Base-by-base conservation (phyloP, 2,888 invertebrate species). In the Drosophila glabriapex region DNA sequence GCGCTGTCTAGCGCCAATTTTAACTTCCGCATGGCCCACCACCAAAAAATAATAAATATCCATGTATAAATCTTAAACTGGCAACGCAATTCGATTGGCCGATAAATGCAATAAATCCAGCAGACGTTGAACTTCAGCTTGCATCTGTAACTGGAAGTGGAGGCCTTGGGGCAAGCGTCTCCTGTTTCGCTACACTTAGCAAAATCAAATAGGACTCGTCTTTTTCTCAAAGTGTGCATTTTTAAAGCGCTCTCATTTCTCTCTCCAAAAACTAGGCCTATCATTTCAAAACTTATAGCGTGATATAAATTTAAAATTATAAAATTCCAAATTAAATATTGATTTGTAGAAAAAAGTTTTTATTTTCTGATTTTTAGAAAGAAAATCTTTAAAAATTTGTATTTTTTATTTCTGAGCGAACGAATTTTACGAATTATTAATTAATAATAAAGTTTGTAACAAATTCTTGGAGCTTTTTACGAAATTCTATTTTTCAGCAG, bases 51-150 rank as follows among this genome's bases (percentile, higher is more conserved):
- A 59, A 79, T 49, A 71, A 71, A 74, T 65, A 70, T 76, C 59
- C 61, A 74, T 79, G 80, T 73, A 76, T 83, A 89, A 85, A 90
- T 85, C 89, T 88, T 75, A 41, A 76, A 59, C 68, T 74, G 79
- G 80, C 80, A 83, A 80, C 80, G 85, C 88, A 76, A 88, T 85
- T 78, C 90, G 85, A 90, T 85, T 88, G 88, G 59, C 49, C 88
- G 90, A 85, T 85, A 87, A 85, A 82, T 76, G 85, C 88, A 80
- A 85, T 85, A 85, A 85, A 85, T 85, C 88, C 88, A 54, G 14
- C 61, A 72, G 71, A 83, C 77, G 58, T 67, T 78, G 65, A 70
- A 66, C 77, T 68, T 64, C 70, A 68, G 62, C 67, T 65, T 28
- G 25, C 31, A 28, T 39, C 31, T 52, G 22, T 22, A 60, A 50